Conservation (phyloP, 1,140 invertebrate species). For the Acromyrmex heyeri region DNA sequence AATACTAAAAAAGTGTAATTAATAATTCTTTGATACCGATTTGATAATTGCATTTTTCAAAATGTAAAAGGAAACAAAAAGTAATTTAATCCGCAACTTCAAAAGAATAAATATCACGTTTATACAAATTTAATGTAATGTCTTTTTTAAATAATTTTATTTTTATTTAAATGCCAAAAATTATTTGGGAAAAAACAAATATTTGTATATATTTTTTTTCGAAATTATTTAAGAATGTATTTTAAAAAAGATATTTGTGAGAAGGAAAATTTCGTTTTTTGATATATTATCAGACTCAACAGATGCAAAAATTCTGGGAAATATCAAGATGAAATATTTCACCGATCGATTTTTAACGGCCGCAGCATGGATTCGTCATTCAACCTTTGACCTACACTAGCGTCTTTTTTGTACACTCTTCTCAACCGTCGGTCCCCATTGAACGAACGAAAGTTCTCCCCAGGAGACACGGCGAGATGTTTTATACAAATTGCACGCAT, state of each 20-base stretch:
- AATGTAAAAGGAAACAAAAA: neutral
- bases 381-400: slow-evolving; percentile 57
- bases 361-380: slow-evolving; percentile 60
- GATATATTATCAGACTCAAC: neutral
- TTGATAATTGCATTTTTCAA: neutral
- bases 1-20: neutral
- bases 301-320: neutral
- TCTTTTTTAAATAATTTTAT: neutral
- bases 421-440: neutral
- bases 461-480: slow-evolving; percentile 26
- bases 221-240: too few species aligned
- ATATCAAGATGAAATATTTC: neutral
- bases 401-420: slow-evolving; percentile 37
- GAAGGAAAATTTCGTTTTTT: neutral
- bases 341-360: slow-evolving; percentile 24
- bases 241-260: neutral
- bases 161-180: neutral
- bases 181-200: too few species aligned
- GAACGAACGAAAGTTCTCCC: slow-evolving; percentile 6
- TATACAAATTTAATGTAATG: neutral
- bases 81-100: neutral
- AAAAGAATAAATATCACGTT: slow-evolving; percentile 1
- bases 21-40: neutral
- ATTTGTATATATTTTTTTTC: too few species aligned
- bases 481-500: slow-evolving; percentile 51